Evolutionary conservation across 2,113 vertebrate species (phyloP), one percentile per base, ranked within the genome.

Genomic region (Ameiurus melas): DNA sequence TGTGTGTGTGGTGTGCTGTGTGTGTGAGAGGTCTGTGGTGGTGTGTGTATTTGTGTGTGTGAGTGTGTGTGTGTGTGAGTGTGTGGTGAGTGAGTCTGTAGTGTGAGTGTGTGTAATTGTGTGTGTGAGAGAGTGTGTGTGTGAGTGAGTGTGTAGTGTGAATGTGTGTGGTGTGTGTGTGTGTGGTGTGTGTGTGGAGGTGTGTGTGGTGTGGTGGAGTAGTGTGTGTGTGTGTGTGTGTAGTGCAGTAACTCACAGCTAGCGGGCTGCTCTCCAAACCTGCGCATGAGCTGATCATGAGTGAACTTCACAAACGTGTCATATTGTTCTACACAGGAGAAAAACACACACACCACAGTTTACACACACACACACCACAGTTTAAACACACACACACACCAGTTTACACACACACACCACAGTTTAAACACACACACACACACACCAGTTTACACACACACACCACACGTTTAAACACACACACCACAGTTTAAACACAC

Each of bases 241-340:
- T n/a, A 10, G 39, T 43, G 39, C 20, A 79, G 77, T 55, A 94
- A 98, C 98, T 97, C 93, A 99, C 98, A 99, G 95, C 98, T 99
- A 90, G 98, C 98, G 92, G 98, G 98, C 95, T 99, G 98, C 96
- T 99, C 98, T 92, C 98, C 98, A 89, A 99, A 99, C 95, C 98
- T 95, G 95, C 97, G 97, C 98, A 99, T 99, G 94, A 99, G 95
- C 70, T 99, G 98, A 93, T 99, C 98, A 89, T 99, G 98, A 90
- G 98, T 99, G 95, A 99, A 99, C 96, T 99, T 99, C 96, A 99
- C 98, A 96, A 99, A 99, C n/a, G 97, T 97, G 94, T 99, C 98
- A 30, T 99, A 99, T 94, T 99, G 98, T 96, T 99, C 98, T 99
- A 93, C 73, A 95, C 93, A 58, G 5, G 47, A 62, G 12, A 85